phyloP scores from a whole-genome alignment of 1,140 invertebrate genomes.

The Stegodyphus mimosarum region DNA sequence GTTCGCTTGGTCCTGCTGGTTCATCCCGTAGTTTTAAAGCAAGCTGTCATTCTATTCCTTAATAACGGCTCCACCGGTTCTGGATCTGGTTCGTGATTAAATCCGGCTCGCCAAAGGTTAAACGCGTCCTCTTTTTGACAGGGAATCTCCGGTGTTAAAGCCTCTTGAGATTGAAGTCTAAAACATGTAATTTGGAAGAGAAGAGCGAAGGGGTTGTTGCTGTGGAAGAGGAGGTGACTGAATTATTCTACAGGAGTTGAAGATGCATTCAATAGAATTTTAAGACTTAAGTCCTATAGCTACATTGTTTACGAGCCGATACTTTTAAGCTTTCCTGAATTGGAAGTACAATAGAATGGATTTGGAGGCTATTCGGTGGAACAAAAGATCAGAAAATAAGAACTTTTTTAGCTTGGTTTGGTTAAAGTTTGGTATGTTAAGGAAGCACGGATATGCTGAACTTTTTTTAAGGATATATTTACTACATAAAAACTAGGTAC shows the following conservation, averaged over 20 bases:
- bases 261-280: slow-evolving; percentile 8
- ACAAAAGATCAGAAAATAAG: not conserved
- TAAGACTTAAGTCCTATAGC: not conserved
- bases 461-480: too few species aligned
- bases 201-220: not conserved
- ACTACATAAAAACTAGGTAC: too few species aligned
- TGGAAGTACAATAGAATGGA: not conserved
- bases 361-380: not conserved
- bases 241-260: not conserved
- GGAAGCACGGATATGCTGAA: too few species aligned
- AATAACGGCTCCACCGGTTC: slow-evolving; percentile 46
- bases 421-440: too few species aligned
- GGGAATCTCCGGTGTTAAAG: slow-evolving; percentile 46
- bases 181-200: slow-evolving; percentile 38
- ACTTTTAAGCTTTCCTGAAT: slow-evolving; percentile 21
- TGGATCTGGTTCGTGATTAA: slow-evolving; percentile 49
- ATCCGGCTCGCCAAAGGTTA: slow-evolving; percentile 55
- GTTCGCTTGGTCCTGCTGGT: not conserved
- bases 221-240: not conserved
- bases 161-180: slow-evolving; percentile 24
- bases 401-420: not conserved
- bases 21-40: slow-evolving; percentile 30
- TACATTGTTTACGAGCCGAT: slow-evolving; percentile 8
- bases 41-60: slow-evolving; percentile 59
- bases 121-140: slow-evolving; percentile 53